Base-by-base conservation (phyloP, 2,888 invertebrate genomes). In the Arenicola marina region DNA sequence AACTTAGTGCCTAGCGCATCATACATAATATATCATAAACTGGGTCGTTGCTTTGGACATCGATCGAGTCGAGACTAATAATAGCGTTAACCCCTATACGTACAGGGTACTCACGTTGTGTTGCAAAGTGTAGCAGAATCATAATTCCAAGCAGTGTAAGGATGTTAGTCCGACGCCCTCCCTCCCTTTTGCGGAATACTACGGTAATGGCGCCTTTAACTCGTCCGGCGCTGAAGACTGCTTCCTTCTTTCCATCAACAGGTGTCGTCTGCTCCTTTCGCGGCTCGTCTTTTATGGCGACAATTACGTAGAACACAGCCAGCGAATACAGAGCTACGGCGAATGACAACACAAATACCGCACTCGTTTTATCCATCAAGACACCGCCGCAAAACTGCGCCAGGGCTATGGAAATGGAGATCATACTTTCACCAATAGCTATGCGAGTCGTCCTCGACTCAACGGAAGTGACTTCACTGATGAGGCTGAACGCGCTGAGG, bases 381-480 rank as follows among this genome's bases (percentile, higher is more conserved):
- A 93, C 88, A 0, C 94, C 95, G 77, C 93, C 92, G 65, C 91
- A 76, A 31, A 91, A 90, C 4, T 92, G 88, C 48, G 95, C 94
- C 0, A 89, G 86, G 0, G 93, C 93, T 88, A 92, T 91, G 0
- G 94, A 90, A 61, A 89, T 88, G 71, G 94, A 87, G 76, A 93
- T 92, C 73, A 90, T 89, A 0, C 90, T 88, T 77, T 95, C 94
- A 59, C 94, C 82, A 56, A 95, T 88, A 0, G 92, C 91, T 2
- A 94, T 89, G 64, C 93, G 85, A 26, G 91, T 79, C 0, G 94
- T 94, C 63, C 93, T 87, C 71, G 89, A 88, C 63, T 88, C 84
- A 1, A 87, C 72, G 0, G 89, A 87, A 0, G 92, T 89, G 26
- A 92, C 87, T 75, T 93, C 93, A 0, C 92, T 89, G 54, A 94